Evolutionary conservation across 53 echinoderm and acorn worm species (phyloP).

Genomic region (Mesocentrotus franciscanus): DNA sequence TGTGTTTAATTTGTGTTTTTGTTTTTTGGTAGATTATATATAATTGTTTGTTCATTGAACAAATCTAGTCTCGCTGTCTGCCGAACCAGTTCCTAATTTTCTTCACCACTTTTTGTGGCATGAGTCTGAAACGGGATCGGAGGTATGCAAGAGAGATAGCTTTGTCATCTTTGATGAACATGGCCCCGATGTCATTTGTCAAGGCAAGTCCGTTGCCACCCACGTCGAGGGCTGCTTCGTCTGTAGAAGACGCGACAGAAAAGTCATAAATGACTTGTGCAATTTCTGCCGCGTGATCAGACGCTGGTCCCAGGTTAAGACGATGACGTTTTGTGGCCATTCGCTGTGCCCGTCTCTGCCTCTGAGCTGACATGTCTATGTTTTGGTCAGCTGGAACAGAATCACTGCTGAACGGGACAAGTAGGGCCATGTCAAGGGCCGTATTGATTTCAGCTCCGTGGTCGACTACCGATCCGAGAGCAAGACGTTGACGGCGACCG

Average conservation of each 20-base stretch:
- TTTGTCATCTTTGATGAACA: background rate
- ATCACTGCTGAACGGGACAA: background rate
- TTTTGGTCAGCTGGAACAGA: background rate
- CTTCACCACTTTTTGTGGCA: background rate
- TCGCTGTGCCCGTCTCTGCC: background rate
- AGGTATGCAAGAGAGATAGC: background rate
- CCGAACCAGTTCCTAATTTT: background rate
- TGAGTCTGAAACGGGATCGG: background rate
- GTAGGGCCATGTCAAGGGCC: background rate
- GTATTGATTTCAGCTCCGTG: background rate
- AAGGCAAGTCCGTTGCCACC: background rate
- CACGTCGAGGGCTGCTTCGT: background rate
- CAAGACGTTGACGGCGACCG: background rate
- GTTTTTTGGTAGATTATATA: no score
- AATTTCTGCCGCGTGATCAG: constrained; percentile 30
- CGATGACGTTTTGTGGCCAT: constrained; percentile 17
- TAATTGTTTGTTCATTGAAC: no score
- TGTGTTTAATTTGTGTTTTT: no score
- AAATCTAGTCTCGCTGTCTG: background rate
- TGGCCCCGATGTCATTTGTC: background rate
- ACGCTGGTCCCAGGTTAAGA: background rate
- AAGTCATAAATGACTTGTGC: background rate
- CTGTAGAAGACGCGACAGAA: background rate
- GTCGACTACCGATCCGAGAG: background rate
- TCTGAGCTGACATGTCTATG: background rate